Conservation (phyloP, 2,113 vertebrate species). For the Zapornia atra region DNA sequence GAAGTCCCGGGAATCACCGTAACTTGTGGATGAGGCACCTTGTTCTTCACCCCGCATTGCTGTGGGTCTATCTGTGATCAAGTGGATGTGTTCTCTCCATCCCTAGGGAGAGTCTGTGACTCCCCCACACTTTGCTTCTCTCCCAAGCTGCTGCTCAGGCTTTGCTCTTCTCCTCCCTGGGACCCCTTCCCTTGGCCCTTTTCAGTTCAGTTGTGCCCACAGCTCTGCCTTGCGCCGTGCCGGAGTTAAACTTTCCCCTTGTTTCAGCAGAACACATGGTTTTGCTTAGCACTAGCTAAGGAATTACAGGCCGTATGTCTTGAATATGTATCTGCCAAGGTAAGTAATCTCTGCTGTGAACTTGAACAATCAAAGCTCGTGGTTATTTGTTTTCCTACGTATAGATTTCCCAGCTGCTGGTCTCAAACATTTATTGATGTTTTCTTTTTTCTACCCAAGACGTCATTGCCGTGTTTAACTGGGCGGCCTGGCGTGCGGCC, state of each 20-base stretch:
- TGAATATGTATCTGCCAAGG: slow-evolving; percentile 66
- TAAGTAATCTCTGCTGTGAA: slow-evolving; percentile 70
- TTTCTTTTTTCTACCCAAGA: slow-evolving; percentile 32
- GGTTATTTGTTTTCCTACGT: slow-evolving; percentile 70
- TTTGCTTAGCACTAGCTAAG: slow-evolving; percentile 60
- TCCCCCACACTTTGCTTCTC: not conserved
- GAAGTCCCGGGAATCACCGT: not conserved
- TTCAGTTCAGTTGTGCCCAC: not conserved
- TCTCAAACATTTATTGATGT: slow-evolving; percentile 38
- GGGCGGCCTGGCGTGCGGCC: not conserved
- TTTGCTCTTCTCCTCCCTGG: not conserved
- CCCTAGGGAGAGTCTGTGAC: not conserved
- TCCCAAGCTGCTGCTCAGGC: not conserved
- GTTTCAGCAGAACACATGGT: slow-evolving; percentile 59
- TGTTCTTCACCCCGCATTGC: fast-evolving
- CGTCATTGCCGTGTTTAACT: not conserved
- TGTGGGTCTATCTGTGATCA: not conserved
- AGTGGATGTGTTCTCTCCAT: not conserved
- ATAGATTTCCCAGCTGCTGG: slow-evolving; percentile 65
- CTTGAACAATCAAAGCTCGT: slow-evolving; percentile 17
- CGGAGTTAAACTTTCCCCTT: slow-evolving; percentile 47
- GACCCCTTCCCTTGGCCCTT: not conserved
- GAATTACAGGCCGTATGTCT: slow-evolving; percentile 38
- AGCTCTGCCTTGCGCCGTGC: not conserved
- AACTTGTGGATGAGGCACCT: not conserved